phyloP scores from a whole-genome alignment of 2,113 vertebrate species.

The Xiphorhynchus elegans region DNA sequence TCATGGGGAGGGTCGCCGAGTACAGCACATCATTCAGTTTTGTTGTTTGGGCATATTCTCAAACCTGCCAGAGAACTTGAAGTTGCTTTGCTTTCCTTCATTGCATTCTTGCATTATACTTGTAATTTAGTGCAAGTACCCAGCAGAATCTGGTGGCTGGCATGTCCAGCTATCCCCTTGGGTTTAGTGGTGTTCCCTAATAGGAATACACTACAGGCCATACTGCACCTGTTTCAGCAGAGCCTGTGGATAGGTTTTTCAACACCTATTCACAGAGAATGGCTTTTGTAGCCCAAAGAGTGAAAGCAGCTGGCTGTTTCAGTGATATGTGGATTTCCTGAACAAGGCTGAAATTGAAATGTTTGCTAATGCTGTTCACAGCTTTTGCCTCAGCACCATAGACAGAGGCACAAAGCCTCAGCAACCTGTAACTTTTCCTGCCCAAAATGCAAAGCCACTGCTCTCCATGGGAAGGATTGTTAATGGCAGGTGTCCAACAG shows the following conservation, averaged over 20 bases:
- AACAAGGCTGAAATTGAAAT: not conserved
- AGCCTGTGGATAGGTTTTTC: not conserved
- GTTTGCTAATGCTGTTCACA: not conserved
- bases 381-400: not conserved
- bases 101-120: not conserved
- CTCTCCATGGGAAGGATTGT: not conserved
- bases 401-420: not conserved
- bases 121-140: not conserved
- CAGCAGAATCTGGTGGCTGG: not conserved
- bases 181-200: not conserved
- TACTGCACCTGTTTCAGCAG: not conserved
- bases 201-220: accelerated
- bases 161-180: not conserved
- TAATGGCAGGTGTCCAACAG: not conserved
- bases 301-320: not conserved
- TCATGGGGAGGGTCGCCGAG: accelerated
- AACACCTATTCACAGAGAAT: not conserved
- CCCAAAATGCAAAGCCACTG: not conserved
- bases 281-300: not conserved
- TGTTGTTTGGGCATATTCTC: not conserved
- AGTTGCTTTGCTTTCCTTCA: not conserved
- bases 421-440: not conserved
- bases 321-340: not conserved
- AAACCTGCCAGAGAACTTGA: not conserved
- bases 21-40: not conserved